phyloP scores from a whole-genome alignment of 2,888 invertebrate species.

The Leptothorax acervorum region DNA sequence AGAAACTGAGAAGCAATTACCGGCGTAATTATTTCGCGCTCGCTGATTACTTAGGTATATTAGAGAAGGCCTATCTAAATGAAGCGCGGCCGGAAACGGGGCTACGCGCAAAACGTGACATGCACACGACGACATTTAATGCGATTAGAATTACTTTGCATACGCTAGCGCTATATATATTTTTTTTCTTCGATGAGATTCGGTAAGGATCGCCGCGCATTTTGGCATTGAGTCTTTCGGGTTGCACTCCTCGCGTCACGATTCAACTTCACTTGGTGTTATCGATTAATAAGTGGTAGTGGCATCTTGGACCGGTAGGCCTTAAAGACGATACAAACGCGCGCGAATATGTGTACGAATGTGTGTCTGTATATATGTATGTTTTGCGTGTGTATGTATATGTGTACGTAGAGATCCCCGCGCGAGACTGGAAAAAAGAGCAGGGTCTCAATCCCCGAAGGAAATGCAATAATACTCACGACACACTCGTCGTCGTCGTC shows the following conservation, averaged over 20 bases:
- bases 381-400: conserved; percentile 8
- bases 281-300: conserved; percentile 43
- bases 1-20: conserved; percentile 12
- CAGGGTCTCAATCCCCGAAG: conserved; percentile 62
- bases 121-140: conserved; percentile 77
- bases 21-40: neutral
- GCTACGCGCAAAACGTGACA: conserved; percentile 71
- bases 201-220: conserved; percentile 51
- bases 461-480: conserved; percentile 66
- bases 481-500: conserved; percentile 37
- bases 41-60: conserved; percentile 64
- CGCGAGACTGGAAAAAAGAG: conserved; percentile 63
- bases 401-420: conserved; percentile 41
- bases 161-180: conserved; percentile 48
- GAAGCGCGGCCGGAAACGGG: conserved; percentile 59
- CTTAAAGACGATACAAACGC: conserved; percentile 72
- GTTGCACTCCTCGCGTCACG: conserved; percentile 18
- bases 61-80: conserved; percentile 78
- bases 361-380: conserved; percentile 52
- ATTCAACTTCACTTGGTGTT: conserved; percentile 54
- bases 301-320: conserved; percentile 68
- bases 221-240: conserved; percentile 59
- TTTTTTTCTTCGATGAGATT: conserved; percentile 68
- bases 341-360: conserved; percentile 60
- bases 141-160: conserved; percentile 63